phyloP scores from a whole-genome alignment of 2,797 vertebrate species.

The Lycodopsis pacificus region DNA sequence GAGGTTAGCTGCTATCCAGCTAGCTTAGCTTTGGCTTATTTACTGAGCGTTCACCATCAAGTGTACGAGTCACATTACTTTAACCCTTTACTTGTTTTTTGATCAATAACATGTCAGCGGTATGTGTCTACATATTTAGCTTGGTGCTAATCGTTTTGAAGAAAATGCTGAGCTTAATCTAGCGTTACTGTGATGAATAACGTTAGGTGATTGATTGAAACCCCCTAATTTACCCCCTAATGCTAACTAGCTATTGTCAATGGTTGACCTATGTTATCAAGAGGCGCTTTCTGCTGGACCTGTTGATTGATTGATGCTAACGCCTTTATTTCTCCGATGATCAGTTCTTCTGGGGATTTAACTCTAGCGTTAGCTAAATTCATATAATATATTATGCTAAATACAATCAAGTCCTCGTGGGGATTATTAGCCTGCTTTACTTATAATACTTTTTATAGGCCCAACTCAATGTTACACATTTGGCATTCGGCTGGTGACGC shows the following conservation, averaged over 20 bases:
- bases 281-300: slow-evolving; percentile 7
- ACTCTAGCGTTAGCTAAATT: background rate
- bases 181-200: background rate
- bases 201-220: background rate
- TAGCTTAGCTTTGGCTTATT: slow-evolving; percentile 54
- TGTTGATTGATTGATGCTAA: slow-evolving; percentile 41
- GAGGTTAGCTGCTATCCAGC: slow-evolving; percentile 28
- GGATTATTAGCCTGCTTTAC: background rate
- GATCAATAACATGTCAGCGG: accelerated
- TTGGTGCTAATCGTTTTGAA: accelerated
- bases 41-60: background rate
- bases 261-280: background rate
- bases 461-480: background rate
- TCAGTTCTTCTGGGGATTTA: background rate
- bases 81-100: background rate
- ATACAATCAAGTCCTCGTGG: background rate
- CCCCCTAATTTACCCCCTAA: slow-evolving; percentile 1
- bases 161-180: background rate
- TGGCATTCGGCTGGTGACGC: background rate
- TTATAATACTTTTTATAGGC: background rate
- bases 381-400: background rate
- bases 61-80: background rate
- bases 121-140: accelerated
- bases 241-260: slow-evolving; percentile 45
- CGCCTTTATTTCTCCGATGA: background rate